phyloP scores from a whole-genome alignment of 2,888 invertebrate species.

The Lycaena phlaeas region DNA sequence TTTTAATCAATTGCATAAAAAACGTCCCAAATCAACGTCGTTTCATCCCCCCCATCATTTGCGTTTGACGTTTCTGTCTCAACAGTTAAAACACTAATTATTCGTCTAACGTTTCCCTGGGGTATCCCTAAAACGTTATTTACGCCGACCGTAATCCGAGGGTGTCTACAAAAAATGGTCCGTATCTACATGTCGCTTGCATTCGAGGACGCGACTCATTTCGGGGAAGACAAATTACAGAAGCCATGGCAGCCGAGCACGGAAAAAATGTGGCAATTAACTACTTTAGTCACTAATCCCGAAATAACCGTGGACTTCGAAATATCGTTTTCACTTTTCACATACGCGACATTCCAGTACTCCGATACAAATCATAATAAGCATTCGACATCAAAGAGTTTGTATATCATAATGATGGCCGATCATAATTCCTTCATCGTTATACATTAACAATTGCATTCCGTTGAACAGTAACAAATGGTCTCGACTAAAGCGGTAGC shows the following conservation, averaged over 20 bases:
- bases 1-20: constrained; percentile 31
- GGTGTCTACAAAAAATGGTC: constrained; percentile 43
- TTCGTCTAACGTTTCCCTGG: constrained; percentile 66
- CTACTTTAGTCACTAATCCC: constrained; percentile 38
- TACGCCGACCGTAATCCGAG: constrained; percentile 59
- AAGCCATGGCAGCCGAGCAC: constrained; percentile 55
- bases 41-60: constrained; percentile 45
- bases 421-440: constrained; percentile 22
- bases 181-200: constrained; percentile 63
- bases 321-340: constrained; percentile 14
- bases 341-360: constrained; percentile 8
- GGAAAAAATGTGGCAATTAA: constrained; percentile 70
- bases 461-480: constrained; percentile 47
- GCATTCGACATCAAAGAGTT: constrained; percentile 19
- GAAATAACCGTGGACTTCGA: constrained; percentile 44
- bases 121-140: constrained; percentile 67
- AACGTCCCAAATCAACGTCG: constrained; percentile 30
- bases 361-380: constrained; percentile 10
- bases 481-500: constrained; percentile 47
- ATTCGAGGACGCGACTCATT: constrained; percentile 72
- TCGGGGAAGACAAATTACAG: constrained; percentile 71
- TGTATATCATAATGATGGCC: constrained; percentile 12
- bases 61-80: constrained; percentile 62
- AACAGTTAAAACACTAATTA: constrained; percentile 69
- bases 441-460: constrained; percentile 31